A percentile compares a stretch with the other conserved stretches of the same genome.
Conservation (phyloP, 2,888 invertebrate species). For the Drosophila pseudotalamancana region DNA sequence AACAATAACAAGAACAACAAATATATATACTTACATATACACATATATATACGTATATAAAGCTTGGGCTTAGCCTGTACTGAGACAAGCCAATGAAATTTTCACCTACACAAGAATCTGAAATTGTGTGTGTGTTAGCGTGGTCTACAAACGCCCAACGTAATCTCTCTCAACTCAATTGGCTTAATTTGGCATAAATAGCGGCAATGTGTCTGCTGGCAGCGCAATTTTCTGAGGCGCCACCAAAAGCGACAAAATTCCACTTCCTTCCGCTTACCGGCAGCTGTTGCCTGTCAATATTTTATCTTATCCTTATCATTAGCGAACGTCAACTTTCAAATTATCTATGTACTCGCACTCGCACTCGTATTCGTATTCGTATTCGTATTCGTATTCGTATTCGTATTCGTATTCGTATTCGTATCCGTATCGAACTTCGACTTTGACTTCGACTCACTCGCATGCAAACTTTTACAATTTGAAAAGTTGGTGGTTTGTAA, state of each 20-base stretch:
- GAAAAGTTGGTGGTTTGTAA: too few species aligned
- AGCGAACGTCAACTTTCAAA: constrained; percentile 71
- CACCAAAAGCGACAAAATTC: constrained; percentile 38
- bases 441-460: too few species aligned
- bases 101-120: constrained; percentile 27
- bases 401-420: too few species aligned
- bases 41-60: not conserved
- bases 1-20: not conserved
- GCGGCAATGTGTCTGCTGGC: constrained; percentile 59
- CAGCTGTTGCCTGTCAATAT: constrained; percentile 67
- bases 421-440: too few species aligned
- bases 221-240: constrained; percentile 47
- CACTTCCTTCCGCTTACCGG: constrained; percentile 52
- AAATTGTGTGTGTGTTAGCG: constrained; percentile 10
- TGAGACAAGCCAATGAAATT: constrained; percentile 56
- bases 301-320: constrained; percentile 67
- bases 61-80: constrained; percentile 19
- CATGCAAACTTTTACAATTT: too few species aligned
- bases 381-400: not conserved
- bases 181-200: constrained; percentile 79
- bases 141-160: constrained; percentile 25
- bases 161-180: constrained; percentile 76
- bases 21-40: too few species aligned
- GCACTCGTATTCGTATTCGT: not conserved
- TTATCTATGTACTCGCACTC: constrained; percentile 30